Conservation (phyloP, 2,113 vertebrate genomes). For the Hemiprocne comata region DNA sequence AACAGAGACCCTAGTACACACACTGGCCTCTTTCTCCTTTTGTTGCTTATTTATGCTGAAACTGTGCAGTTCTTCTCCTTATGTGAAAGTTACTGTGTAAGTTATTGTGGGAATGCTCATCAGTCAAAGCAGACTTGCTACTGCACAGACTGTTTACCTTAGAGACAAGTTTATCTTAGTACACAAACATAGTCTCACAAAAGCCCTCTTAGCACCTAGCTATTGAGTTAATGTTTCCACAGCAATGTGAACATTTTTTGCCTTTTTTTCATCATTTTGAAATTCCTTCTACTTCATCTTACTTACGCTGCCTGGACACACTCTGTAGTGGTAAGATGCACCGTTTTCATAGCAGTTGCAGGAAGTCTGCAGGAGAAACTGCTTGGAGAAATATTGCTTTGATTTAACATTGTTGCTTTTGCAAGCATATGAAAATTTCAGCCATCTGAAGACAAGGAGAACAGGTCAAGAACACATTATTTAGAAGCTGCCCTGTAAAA, state of each 20-base stretch:
- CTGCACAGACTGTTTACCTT: neutral
- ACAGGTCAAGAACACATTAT: neutral
- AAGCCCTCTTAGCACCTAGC: neutral
- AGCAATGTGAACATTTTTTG: neutral
- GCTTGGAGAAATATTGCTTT: neutral
- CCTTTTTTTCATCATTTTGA: neutral
- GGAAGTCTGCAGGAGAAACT: neutral
- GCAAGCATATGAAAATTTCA: neutral
- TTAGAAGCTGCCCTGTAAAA: neutral
- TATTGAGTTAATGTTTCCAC: neutral
- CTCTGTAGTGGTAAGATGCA: neutral
- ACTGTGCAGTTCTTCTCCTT: neutral
- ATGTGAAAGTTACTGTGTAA: neutral
- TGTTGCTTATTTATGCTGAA: neutral
- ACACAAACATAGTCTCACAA: neutral
- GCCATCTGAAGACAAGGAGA: neutral
- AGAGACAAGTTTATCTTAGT: conserved; percentile 10
- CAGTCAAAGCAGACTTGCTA: neutral
- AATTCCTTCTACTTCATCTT: conserved; percentile 18
- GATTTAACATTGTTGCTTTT: neutral
- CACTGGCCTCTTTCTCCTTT: neutral
- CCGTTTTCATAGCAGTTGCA: neutral
- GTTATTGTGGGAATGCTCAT: neutral
- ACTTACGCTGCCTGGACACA: neutral
- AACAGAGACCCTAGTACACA: neutral